These are phyloP conservation scores for Gambusia affinis DNA, from an alignment of 2,113 vertebrate genomes.

Conservation along the genomic window DNA sequence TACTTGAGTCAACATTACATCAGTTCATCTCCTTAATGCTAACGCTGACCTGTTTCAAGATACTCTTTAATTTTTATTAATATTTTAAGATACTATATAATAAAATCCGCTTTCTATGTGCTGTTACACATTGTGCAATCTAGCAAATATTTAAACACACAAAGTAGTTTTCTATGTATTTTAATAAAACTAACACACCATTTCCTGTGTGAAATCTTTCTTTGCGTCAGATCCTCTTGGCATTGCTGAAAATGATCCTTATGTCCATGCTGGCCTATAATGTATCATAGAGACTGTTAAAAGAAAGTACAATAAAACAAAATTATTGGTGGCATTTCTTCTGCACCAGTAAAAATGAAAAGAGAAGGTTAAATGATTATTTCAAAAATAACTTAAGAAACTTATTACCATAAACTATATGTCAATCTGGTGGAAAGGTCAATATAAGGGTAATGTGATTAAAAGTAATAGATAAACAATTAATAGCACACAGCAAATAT, in stretches of 20 bases:
- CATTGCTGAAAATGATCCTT: slow-evolving; percentile 48
- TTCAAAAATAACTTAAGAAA: background rate
- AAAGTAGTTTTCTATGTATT: slow-evolving; percentile 88
- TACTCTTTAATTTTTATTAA: slow-evolving; percentile 59
- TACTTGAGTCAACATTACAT: slow-evolving; percentile 37
- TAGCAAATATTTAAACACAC: slow-evolving; percentile 77
- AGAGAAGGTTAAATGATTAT: background rate
- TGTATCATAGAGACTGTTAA: slow-evolving; percentile 49
- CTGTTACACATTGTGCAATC: slow-evolving; percentile 80
- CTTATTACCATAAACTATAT: background rate
- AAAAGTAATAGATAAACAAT: background rate
- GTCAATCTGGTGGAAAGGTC: background rate
- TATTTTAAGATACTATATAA: slow-evolving; percentile 61
- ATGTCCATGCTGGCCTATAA: slow-evolving; percentile 24
- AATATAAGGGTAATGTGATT: background rate
- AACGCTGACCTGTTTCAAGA: slow-evolving; percentile 45
- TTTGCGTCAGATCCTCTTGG: slow-evolving; percentile 73
- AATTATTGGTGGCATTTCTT: slow-evolving; percentile 11
- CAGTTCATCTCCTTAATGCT: slow-evolving; percentile 41
- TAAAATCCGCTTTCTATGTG: slow-evolving; percentile 75
- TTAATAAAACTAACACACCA: slow-evolving; percentile 86
- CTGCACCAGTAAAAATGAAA: background rate
- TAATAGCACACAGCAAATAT: background rate
- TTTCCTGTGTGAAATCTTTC: slow-evolving; percentile 79
- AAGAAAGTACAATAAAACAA: slow-evolving; percentile 47